phyloP scores from a whole-genome alignment of 2,888 invertebrate species.

The Apodemia hepburni region DNA sequence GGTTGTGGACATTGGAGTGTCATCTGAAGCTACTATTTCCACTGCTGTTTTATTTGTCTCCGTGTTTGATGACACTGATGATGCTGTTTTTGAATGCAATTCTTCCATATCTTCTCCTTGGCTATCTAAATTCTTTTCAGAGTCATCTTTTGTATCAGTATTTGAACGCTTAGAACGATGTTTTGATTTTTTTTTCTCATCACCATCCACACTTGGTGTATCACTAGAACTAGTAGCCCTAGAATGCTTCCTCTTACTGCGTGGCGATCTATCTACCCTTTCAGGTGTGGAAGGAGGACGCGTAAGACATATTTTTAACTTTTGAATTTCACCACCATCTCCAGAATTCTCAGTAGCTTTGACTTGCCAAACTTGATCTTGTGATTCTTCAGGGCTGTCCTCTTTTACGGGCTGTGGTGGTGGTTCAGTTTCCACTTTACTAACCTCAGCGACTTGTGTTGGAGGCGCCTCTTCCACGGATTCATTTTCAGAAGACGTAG shows the following conservation, averaged over 20 bases:
- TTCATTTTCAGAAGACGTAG: constrained; percentile 77
- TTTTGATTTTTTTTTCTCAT: constrained; percentile 66
- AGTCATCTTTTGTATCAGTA: constrained; percentile 55
- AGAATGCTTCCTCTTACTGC: constrained; percentile 73
- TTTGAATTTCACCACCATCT: constrained; percentile 81
- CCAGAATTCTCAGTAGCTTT: constrained; percentile 69
- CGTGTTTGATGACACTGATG: constrained; percentile 19
- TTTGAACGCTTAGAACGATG: constrained; percentile 57
- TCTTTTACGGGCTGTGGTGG: constrained; percentile 51
- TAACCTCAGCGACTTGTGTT: constrained; percentile 42
- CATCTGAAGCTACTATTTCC: constrained; percentile 33
- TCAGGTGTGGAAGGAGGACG: constrained; percentile 79
- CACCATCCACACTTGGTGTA: constrained; percentile 60
- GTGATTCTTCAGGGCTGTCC: constrained; percentile 56
- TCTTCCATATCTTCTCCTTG: constrained; percentile 49
- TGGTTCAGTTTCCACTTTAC: constrained; percentile 46
- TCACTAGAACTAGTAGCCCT: constrained; percentile 74
- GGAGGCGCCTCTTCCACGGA: constrained; percentile 59
- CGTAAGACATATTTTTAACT: constrained; percentile 82
- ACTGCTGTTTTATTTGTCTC: constrained; percentile 7
- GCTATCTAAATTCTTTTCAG: constrained; percentile 54
- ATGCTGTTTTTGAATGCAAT: constrained; percentile 37
- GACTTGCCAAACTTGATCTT: constrained; percentile 76
- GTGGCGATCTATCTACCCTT: constrained; percentile 69
- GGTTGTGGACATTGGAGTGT: constrained; percentile 54